Evolutionary conservation across 2,113 vertebrate genomes (phyloP), one percentile per base, ranked within the genome.

Genomic region (Gracilinanus agilis): DNA sequence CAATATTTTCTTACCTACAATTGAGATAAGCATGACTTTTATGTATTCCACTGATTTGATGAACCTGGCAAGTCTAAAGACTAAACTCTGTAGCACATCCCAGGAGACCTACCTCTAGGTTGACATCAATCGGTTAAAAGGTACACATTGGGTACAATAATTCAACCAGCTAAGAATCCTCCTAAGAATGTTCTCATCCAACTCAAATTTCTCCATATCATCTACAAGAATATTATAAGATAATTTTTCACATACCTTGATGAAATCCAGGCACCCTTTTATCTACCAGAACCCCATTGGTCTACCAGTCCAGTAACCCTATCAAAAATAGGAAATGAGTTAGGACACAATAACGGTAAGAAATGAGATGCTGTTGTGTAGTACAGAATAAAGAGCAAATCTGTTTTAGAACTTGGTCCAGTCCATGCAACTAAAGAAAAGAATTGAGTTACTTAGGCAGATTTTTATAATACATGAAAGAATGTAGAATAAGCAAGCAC

Each of bases 11-110:
- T 83, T 83, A 83, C 67, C 67, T 83, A n/a, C 19, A 83, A 83
- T 83, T 83, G 34, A 83, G 67, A 83, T 40, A 83, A 83, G 67
- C 67, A 83, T 83, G 67, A 83, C 67, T 83, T 83, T 83, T 83
- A 40, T 83, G 67, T 83, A 83, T 83, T 83, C n/a, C n/a, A 40
- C 67, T 40, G n/a, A 83, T 83, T 83, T 83, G 67, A 83, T 83
- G 67, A 83, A 83, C 67, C 21, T 6, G n/a, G 19, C 40, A 83
- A 83, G 67, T 34, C 67, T 83, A 83, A 83, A 83, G 67, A 83
- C 67, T 83, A 83, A 83, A 23, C n/a, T 83, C 67, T 40, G 67
- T 83, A 40, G 19, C 16, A 21, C n/a, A 8, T 40, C 67, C n/a
- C n/a, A 83, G 23, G 67, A 83, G 67, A 83, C 67, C 67, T 40